phyloP scores from a whole-genome alignment of 37 sponge, comb jelly and placozoan species.

The Aplysina aerophoba region DNA sequence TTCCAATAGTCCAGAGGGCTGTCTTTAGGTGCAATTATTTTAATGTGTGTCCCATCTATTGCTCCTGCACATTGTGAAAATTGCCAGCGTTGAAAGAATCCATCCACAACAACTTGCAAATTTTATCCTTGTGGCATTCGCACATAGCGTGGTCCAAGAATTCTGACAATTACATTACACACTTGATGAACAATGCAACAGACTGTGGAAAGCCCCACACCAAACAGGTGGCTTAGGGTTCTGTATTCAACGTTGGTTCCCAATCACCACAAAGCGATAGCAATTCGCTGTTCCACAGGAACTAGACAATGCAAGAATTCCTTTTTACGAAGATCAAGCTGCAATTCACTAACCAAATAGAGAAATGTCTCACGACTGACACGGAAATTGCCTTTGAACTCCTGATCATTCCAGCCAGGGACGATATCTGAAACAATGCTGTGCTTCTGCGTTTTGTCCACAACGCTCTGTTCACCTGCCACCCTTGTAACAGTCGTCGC shows the following conservation, averaged over 20 bases:
- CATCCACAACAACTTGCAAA: conserved; percentile 8
- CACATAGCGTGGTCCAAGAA: not conserved
- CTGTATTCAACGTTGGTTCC: conserved; percentile 36
- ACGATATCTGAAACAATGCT: no score
- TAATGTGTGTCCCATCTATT: conserved; percentile 16
- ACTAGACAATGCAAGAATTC: no score
- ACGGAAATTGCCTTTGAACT: no score
- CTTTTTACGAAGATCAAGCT: no score
- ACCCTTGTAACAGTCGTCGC: no score
- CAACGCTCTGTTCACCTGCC: no score
- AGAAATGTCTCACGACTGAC: no score
- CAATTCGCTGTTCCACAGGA: conserved; percentile 1
- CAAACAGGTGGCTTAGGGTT: conserved; percentile 33
- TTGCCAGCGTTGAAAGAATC: not conserved
- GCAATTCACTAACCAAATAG: no score
- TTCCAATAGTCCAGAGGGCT: conserved; percentile 27
- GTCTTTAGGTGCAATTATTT: conserved; percentile 24
- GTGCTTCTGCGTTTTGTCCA: no score
- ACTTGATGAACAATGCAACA: conserved; percentile 19
- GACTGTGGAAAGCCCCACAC: conserved; percentile 24
- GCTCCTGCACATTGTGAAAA: conserved; percentile 35
- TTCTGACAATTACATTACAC: not conserved
- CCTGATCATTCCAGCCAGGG: no score
- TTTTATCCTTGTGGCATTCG: conserved; percentile 8
- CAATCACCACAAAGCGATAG: conserved; percentile 12